phyloP scores from a whole-genome alignment of 2,113 vertebrate genomes.

The Myotis brandtii region DNA sequence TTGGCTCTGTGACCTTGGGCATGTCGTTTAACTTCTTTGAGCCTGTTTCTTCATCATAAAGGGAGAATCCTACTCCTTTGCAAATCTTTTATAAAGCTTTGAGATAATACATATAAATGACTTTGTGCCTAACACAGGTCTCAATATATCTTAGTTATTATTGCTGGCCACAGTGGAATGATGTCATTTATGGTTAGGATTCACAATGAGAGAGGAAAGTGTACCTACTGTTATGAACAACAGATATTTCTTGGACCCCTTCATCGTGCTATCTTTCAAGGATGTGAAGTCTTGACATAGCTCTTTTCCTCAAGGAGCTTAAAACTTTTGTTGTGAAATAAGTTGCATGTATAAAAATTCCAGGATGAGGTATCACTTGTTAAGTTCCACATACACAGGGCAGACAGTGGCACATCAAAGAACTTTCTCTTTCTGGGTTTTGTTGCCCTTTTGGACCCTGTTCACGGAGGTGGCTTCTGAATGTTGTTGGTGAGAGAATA shows the following conservation, averaged over 20 bases:
- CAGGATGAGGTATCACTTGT: not conserved
- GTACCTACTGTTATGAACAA: slow-evolving; percentile 40
- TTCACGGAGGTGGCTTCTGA: slow-evolving; percentile 56
- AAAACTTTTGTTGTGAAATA: slow-evolving; percentile 56
- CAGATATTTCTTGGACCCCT: not conserved
- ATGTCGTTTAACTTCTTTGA: slow-evolving; percentile 33
- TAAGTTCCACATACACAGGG: slow-evolving; percentile 21
- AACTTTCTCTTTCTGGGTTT: slow-evolving; percentile 39
- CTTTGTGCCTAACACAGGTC: not conserved
- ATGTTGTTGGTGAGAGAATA: slow-evolving; percentile 62
- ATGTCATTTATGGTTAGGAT: not conserved
- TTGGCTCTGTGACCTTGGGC: not conserved
- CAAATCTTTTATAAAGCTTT: slow-evolving; percentile 52
- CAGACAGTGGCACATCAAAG: not conserved
- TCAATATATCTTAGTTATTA: slow-evolving; percentile 14
- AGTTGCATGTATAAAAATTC: slow-evolving; percentile 30
- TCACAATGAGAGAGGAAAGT: slow-evolving; percentile 41
- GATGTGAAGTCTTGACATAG: slow-evolving; percentile 39
- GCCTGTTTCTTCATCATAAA: slow-evolving; percentile 3
- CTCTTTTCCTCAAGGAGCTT: slow-evolving; percentile 51
- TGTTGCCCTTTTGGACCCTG: slow-evolving; percentile 51
- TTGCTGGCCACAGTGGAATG: slow-evolving; percentile 12
- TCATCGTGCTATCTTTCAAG: slow-evolving; percentile 41
- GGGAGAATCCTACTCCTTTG: not conserved
- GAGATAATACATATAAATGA: not conserved